A percentile compares a stretch with the other conserved stretches of the same genome.
These are phyloP conservation scores for Tinea trinotella DNA, from an alignment of 2,888 invertebrate genomes.

Conservation along the genomic window DNA sequence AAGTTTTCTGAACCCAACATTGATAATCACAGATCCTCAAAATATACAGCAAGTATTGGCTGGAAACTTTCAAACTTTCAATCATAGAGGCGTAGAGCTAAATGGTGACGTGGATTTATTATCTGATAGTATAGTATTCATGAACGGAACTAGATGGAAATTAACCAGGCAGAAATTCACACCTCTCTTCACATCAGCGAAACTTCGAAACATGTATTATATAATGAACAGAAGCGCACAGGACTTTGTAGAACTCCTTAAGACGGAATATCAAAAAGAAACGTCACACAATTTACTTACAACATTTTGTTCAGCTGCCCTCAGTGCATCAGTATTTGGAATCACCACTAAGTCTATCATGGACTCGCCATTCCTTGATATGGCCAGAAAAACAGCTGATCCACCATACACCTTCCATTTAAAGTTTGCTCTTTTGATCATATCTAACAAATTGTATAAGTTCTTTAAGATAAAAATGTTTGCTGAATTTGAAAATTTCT, in stretches of 20 bases:
- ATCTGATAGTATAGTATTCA: slow-evolving; percentile 41
- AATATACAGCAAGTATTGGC: slow-evolving; percentile 13
- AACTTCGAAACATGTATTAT: too few species aligned
- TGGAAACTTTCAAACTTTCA: slow-evolving; percentile 16
- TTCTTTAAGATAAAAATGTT: slow-evolving; percentile 37
- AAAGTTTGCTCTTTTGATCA: slow-evolving; percentile 28
- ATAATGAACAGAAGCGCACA: too few species aligned
- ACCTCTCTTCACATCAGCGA: slow-evolving; percentile 46
- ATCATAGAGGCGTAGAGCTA: not conserved
- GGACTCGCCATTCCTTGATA: slow-evolving; percentile 28
- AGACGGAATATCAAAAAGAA: slow-evolving; percentile 24
- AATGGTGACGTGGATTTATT: slow-evolving; percentile 32
- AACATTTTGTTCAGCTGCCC: slow-evolving; percentile 18
- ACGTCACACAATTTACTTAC: not conserved
- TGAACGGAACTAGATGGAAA: slow-evolving; percentile 48
- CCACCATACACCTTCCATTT: slow-evolving; percentile 30
- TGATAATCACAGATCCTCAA: slow-evolving; percentile 12
- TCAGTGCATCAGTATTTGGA: slow-evolving; percentile 31
- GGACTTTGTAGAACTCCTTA: slow-evolving; percentile 39
- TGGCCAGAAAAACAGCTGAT: slow-evolving; percentile 35
- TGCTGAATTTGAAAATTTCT: too few species aligned
- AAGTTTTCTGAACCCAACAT: not conserved
- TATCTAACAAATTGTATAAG: slow-evolving; percentile 32
- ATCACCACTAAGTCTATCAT: slow-evolving; percentile 27
- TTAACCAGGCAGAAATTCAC: slow-evolving; percentile 48